Evolutionary conservation across 2,888 invertebrate species (phyloP), one percentile per base, ranked within the genome.

Genomic region (Hermaeophaga mercurialis): DNA sequence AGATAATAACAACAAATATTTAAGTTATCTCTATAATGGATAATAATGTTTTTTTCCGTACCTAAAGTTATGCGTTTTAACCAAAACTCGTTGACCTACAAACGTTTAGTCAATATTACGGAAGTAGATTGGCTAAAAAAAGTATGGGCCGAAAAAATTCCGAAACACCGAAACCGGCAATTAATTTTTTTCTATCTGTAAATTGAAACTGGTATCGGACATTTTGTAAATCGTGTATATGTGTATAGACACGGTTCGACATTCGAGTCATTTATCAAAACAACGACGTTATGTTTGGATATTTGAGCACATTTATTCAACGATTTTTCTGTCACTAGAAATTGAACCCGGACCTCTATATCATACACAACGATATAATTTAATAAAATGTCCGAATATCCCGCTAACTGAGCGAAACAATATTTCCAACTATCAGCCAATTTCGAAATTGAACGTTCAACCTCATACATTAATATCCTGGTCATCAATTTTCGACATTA

Each of bases 361-460:
- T 58, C 55, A 47, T 56, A 63, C 55, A 41, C 50, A 43, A 41
- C 44, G 59, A 61, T 65, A 67, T 69, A 70, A 70, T 70, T 70
- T 69, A 69, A 70, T 70, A 69, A 70, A 70, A 70, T 67, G 70
- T 66, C 66, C 61, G 68, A 69, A 70, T 68, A 70, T 66, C 67
- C 66, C 58, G 62, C 66, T 64, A 68, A 70, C 68, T 65, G 65
- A 68, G 65, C 66, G 66, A 67, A 67, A 68, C 69, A 68, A 67
- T 68, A 67, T 69, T 69, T 63, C 65, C 62, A 70, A 67, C 69
- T 67, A 69, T 69, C 70, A 68, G 67, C 70, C 70, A 70, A 70
- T 70, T 70, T 67, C 59, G 63, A 58, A 65, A 67, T 70, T 68
- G 70, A 66, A 67, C 61, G 60, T 64, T 57, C 63, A 63, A 67